Evolutionary conservation across 2,113 vertebrate species (phyloP), one percentile per base, ranked within the genome.

Genomic region (Rhagologus leucostigma): DNA sequence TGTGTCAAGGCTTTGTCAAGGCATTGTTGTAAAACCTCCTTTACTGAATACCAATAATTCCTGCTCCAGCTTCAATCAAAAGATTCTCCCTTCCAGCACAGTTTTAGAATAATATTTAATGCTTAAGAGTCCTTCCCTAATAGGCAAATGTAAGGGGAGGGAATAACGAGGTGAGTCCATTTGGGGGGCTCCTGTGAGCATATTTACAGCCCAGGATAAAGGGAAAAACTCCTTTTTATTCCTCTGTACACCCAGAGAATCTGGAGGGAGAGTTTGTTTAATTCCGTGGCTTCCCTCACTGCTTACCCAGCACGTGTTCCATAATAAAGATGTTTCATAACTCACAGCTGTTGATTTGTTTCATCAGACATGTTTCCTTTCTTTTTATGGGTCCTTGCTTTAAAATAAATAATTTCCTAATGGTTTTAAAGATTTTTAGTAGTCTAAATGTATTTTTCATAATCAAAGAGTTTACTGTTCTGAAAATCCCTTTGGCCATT

Each of bases 1-100:
- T 95, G 96, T 98, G 98, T 98, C 98, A 98, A 98, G 98, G 98
- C 93, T 98, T 97, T 98, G 97, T 98, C 95, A 97, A 85, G 85
- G 86, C 93, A 79, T 97, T 96, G 93, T 94, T 93, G 82, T 87
- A 64, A 96, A 95, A 81, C 49, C 96, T 64, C 14, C 90, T 89
- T 92, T 63, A 6, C 94, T 92, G 97, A 97, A 96, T 93, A 50
- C 93, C 97, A 78, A 79, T 93, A 95, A 94, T 96, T 91, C 83
- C 94, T 93, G 80, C 89, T 88, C 44, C 80, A 27, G 91, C 92
- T 95, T 81, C 95, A 35, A 3, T 78, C 89, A 71, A 89, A 90
- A 96, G 91, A 33, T 75, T 83, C 88, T 35, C 82, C 49, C 11
- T 78, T 41, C 87, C 85, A 30, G 67, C 63, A 71, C 82, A 42